Conservation (phyloP, 2,113 vertebrate species). For the Aegithalos caudatus region DNA sequence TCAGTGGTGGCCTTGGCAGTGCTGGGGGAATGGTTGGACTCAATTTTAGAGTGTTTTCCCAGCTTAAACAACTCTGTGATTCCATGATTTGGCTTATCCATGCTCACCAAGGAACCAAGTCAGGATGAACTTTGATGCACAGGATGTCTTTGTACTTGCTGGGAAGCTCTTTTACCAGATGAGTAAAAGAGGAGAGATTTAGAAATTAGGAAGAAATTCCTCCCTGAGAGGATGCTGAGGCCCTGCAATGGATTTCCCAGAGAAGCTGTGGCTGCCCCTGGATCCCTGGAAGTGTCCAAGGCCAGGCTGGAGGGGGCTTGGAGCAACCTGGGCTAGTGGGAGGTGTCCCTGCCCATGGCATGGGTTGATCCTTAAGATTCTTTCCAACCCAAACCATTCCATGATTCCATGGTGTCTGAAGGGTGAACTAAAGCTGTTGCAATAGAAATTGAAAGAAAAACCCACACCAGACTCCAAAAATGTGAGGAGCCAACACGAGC, state of each 20-base stretch:
- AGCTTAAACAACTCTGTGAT: neutral
- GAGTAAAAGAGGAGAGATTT: neutral
- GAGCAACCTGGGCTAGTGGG: fast-evolving
- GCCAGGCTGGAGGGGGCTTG: fast-evolving
- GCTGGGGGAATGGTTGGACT: neutral
- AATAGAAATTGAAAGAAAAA: neutral
- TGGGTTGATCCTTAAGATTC: neutral
- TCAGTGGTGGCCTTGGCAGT: neutral
- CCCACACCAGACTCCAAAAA: neutral
- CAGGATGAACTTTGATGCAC: neutral
- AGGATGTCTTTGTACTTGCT: neutral
- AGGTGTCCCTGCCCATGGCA: neutral
- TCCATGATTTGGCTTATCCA: neutral
- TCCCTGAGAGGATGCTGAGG: fast-evolving
- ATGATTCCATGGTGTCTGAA: neutral
- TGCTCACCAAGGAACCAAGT: neutral
- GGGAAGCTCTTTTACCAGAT: neutral
- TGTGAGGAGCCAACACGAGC: fast-evolving
- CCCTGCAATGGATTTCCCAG: neutral
- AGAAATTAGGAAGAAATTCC: neutral
- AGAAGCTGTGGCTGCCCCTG: neutral
- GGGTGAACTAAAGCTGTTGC: neutral
- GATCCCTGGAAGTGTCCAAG: neutral
- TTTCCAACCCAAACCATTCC: neutral
- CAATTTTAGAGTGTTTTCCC: fast-evolving